phyloP scores from a whole-genome alignment of 2,797 vertebrate genomes.

The Cossypha dichroa region DNA sequence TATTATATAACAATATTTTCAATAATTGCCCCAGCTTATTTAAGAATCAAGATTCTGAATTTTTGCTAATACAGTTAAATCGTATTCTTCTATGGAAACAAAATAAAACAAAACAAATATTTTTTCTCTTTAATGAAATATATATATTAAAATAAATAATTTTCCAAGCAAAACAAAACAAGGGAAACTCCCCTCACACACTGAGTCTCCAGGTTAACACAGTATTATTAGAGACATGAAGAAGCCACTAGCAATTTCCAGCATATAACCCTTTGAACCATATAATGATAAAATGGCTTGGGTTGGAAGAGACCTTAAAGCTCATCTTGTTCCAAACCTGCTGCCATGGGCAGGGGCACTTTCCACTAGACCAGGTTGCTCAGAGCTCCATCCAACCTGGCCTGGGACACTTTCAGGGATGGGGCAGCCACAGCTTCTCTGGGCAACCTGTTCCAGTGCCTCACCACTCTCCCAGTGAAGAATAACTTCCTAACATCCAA shows the following conservation, averaged over 20 bases:
- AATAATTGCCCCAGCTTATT: neutral
- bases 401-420: neutral
- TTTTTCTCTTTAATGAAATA: neutral
- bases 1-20: neutral
- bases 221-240: neutral
- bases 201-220: neutral
- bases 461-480: neutral
- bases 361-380: neutral
- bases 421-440: neutral
- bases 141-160: neutral
- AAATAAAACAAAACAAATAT: neutral
- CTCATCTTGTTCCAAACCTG: rapidly evolving
- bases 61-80: neutral
- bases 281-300: neutral
- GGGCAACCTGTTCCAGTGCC: neutral
- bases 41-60: neutral
- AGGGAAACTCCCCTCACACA: neutral
- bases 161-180: neutral
- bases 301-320: neutral
- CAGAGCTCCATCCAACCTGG: neutral
- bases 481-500: neutral
- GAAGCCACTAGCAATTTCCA: neutral
- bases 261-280: neutral
- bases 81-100: neutral
- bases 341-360: neutral